Evolutionary conservation across 1,140 invertebrate genomes (phyloP), one percentile per base, ranked within the genome.

Genomic region (Limonius californicus): DNA sequence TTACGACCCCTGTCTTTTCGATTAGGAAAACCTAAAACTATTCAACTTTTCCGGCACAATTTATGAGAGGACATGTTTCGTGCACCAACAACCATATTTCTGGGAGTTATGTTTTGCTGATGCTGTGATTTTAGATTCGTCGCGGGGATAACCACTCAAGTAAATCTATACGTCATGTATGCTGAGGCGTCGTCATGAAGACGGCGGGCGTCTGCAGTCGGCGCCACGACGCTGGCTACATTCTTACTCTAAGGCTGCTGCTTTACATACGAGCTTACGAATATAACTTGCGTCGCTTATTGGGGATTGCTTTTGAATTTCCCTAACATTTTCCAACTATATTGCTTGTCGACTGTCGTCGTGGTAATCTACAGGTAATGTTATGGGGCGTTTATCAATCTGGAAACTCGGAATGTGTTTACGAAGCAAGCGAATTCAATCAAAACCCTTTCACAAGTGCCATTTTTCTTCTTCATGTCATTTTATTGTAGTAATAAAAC

Each of bases 141-240:
- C 20, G 45, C 19, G 16, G 45, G 45, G 45, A 50, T 50, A 50
- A 50, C 45, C 45, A 18, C 20, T 50, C 20, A 7, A 50, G 45
- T 50, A 19, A 50, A 21, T 50, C 45, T 19, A 50, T 50, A 50
- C 16, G 45, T 50, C 45, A 50, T 50, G 45, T 50, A 21, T 50
- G 20, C 45, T 50, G 45, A 50, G 15, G 45, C 45, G 45, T 50
- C 45, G 45, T 50, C 45, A 21, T 21, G 16, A 50, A 18, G 16
- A 50, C 45, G 45, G 20, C 45, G 45, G 20, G 45, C 45, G 45
- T 50, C 45, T 50, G 42, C 20, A 19, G 14, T 50, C 9, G 45
- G 45, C 45, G 45, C 45, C 45, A 50, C 14, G 8, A 39, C 8
- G 35, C 35, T 39, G 4, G 4, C 27, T 32, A 32, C 4, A 11